Percentiles rank a stretch among this genome's conserved stretches.
phyloP scores from a whole-genome alignment of 1,140 invertebrate species.

The Formica exsecta region DNA sequence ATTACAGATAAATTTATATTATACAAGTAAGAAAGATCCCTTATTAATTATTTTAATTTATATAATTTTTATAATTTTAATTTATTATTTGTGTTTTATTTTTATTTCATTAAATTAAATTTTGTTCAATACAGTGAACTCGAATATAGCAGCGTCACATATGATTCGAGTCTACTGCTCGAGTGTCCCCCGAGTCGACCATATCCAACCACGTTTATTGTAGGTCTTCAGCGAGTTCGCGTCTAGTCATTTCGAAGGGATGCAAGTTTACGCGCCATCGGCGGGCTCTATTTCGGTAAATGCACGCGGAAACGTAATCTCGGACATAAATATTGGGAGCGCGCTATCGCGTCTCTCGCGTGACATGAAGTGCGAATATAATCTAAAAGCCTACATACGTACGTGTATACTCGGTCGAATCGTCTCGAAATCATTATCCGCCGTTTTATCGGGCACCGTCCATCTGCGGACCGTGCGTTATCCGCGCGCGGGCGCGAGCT shows the following conservation, averaged over 20 bases:
- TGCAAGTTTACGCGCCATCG: conserved; percentile 9
- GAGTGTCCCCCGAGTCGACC: background rate
- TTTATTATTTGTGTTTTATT: background rate
- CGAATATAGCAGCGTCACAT: background rate
- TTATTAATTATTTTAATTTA: background rate
- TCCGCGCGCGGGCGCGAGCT: background rate
- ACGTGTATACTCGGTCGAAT: background rate
- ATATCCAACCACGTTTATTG: background rate
- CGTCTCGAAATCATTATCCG: conserved; percentile 63
- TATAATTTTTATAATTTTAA: background rate
- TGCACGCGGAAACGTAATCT: conserved; percentile 58
- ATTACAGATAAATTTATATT: background rate
- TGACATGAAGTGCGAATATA: conserved; percentile 31
- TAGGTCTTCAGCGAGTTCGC: background rate
- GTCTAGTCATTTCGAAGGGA: background rate
- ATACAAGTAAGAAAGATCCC: background rate
- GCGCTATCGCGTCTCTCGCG: conserved; percentile 26
- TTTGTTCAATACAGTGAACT: background rate
- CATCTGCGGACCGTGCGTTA: conserved; percentile 34
- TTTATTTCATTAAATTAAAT: background rate
- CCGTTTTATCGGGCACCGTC: conserved; percentile 50
- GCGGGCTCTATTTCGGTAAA: conserved; percentile 22
- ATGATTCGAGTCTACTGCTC: background rate
- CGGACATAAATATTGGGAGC: conserved; percentile 22
- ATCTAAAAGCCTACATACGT: conserved; percentile 9